phyloP scores from a whole-genome alignment of 2,888 invertebrate genomes.

The Poecilobothrus nobilitatus region DNA sequence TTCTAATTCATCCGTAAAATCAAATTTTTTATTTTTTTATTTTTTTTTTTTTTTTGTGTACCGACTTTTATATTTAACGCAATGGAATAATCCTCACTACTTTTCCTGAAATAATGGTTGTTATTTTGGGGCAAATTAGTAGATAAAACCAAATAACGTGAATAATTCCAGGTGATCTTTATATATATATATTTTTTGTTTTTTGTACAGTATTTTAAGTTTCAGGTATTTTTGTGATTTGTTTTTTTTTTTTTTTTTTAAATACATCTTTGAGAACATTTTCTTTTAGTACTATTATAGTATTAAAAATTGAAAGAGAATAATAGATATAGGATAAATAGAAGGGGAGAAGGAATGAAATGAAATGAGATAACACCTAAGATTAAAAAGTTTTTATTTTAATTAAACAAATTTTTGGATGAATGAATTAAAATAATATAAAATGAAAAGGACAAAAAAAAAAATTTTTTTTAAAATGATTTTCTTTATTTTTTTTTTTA shows the following conservation, averaged over 20 bases:
- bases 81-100: neutral
- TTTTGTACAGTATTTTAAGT: neutral
- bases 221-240: neutral
- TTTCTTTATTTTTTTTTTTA: neutral
- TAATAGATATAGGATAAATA: too few relatives aligned
- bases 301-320: too few relatives aligned
- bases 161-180: neutral
- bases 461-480: neutral
- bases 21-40: neutral
- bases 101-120: too few relatives aligned
- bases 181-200: neutral
- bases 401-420: neutral
- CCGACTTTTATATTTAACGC: slow-evolving; percentile 6
- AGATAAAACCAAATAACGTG: slow-evolving; percentile 1
- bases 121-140: neutral
- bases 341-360: too few relatives aligned
- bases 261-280: too few relatives aligned
- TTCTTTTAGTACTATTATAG: too few relatives aligned
- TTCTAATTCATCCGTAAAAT: slow-evolving; percentile 6
- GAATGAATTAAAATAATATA: neutral
- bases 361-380: neutral
- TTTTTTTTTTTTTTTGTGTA: too few relatives aligned
- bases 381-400: slow-evolving; percentile 1
- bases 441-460: neutral
- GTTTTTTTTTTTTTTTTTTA: too few relatives aligned